Evolutionary conservation across 2,797 vertebrate genomes (phyloP).

Genomic region (Acanthurus leucopareius): DNA sequence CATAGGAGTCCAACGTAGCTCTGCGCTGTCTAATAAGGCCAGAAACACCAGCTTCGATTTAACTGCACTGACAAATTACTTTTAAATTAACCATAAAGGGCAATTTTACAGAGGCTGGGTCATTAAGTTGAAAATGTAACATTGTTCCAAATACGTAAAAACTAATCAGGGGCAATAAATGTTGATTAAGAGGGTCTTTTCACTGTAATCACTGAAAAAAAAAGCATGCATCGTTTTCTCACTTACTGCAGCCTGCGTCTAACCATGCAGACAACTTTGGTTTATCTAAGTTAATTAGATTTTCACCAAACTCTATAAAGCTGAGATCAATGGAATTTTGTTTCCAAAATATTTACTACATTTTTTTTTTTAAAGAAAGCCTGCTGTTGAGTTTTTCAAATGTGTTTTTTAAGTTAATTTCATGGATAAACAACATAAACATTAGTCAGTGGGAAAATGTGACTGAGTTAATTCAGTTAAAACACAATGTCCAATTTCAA

Average conservation of each 20-base stretch:
- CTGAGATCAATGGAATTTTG: not conserved
- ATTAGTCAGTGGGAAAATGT: no score
- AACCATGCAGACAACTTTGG: slow-evolving; percentile 3
- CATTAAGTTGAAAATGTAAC: not conserved
- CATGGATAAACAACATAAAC: no score
- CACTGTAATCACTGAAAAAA: not conserved
- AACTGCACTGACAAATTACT: slow-evolving; percentile 27
- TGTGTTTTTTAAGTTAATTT: no score
- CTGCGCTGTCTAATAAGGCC: no score
- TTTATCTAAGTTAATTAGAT: not conserved
- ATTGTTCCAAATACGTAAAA: slow-evolving; percentile 4
- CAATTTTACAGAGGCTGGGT: not conserved
- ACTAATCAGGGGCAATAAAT: not conserved
- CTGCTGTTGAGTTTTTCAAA: no score
- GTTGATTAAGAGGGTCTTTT: slow-evolving; percentile 2
- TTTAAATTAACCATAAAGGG: slow-evolving; percentile 35
- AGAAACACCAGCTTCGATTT: not conserved
- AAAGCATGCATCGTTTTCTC: slow-evolving; percentile 5
- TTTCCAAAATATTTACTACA: not conserved
- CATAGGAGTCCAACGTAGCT: no score
- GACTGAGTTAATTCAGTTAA: not conserved
- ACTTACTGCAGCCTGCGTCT: not conserved
- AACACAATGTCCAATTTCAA: not conserved
- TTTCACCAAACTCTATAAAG: not conserved
- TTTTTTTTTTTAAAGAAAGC: no score